phyloP scores from a whole-genome alignment of 2,113 vertebrate genomes.

The Crotalus tigris region DNA sequence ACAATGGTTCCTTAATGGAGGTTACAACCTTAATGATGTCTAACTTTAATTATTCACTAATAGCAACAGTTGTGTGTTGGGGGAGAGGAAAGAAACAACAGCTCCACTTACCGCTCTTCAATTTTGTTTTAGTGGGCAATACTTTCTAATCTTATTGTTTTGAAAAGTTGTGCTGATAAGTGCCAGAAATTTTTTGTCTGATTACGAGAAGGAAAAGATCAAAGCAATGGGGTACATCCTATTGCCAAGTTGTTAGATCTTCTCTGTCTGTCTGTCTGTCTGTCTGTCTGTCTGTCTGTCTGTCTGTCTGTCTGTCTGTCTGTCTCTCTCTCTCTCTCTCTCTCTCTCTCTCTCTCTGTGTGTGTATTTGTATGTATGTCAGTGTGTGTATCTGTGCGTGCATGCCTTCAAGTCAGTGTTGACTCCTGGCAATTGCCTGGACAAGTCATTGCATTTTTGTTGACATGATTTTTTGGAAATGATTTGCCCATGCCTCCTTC shows the following conservation, averaged over 20 bases:
- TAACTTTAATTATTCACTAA: conserved; percentile 25
- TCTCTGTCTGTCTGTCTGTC: background rate
- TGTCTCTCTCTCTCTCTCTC: too few species aligned
- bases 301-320: background rate
- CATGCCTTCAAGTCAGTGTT: background rate
- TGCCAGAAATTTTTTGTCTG: too few species aligned
- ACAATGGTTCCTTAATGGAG: conserved; percentile 26
- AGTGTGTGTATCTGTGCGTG: background rate
- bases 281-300: too few species aligned
- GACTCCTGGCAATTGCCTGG: background rate
- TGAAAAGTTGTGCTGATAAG: background rate
- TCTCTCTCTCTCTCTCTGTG: background rate
- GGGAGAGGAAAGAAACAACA: background rate
- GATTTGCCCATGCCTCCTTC: background rate
- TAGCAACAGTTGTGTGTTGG: conserved; percentile 14
- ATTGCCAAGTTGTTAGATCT: background rate
- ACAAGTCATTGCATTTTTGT: background rate
- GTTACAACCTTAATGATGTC: conserved; percentile 8
- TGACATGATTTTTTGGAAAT: background rate
- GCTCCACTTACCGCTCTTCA: background rate
- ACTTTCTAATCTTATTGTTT: background rate
- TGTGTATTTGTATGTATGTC: too few species aligned
- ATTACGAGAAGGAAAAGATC: background rate
- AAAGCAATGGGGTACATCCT: background rate
- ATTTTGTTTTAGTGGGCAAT: background rate